Evolutionary conservation across 1,140 invertebrate species (phyloP).

Genomic region (Pararge aegeria): DNA sequence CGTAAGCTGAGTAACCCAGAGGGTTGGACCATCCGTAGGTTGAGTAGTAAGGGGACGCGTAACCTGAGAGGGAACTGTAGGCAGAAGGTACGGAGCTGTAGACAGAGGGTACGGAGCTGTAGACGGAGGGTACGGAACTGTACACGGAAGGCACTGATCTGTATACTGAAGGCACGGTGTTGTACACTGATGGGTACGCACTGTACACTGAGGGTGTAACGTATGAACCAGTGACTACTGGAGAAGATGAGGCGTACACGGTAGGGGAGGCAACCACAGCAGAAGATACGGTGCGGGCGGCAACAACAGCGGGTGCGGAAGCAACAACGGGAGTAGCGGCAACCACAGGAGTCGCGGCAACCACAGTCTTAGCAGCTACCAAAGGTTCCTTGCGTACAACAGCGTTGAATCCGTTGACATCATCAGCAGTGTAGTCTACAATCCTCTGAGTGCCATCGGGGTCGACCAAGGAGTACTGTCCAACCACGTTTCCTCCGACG

Average conservation of each 20-base stretch:
- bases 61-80: not conserved
- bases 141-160: not conserved
- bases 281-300: slow-evolving; percentile 12
- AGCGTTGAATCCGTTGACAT: slow-evolving; percentile 76
- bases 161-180: slow-evolving; percentile 17
- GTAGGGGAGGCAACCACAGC: slow-evolving; percentile 9
- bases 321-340: slow-evolving; percentile 23
- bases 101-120: not conserved
- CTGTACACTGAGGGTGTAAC: not conserved
- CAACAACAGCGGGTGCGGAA: slow-evolving; percentile 26
- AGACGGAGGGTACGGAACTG: not conserved
- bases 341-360: slow-evolving; percentile 24
- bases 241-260: slow-evolving; percentile 24
- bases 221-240: slow-evolving; percentile 16
- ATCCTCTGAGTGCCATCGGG: slow-evolving; percentile 68
- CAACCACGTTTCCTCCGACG: slow-evolving; percentile 79
- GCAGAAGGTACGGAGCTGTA: not conserved
- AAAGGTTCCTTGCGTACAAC: slow-evolving; percentile 65
- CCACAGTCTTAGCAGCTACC: slow-evolving; percentile 16
- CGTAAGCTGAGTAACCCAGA: not conserved
- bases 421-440: slow-evolving; percentile 58
- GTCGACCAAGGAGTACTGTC: slow-evolving; percentile 76
- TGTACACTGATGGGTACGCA: not conserved
- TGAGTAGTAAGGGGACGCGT: not conserved
- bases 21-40: not conserved